Percentiles rank a stretch among this genome's conserved stretches.
These are phyloP conservation scores for Salpingus planirostris DNA, from an alignment of 2,888 invertebrate species.

Conservation along the genomic window DNA sequence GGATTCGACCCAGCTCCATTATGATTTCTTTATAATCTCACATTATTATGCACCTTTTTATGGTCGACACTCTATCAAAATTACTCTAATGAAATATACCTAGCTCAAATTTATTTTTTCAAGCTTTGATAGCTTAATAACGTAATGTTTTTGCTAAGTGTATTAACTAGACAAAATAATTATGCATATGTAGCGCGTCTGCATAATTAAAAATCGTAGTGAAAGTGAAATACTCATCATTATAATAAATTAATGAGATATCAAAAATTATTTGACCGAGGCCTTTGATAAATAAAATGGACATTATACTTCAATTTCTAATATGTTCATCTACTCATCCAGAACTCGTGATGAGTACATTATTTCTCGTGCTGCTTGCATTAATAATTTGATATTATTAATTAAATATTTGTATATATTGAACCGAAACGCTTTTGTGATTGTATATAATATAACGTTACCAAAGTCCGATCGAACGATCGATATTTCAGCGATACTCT, in stretches of 20 bases:
- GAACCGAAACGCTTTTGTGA: conserved; percentile 30
- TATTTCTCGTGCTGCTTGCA: too few species aligned
- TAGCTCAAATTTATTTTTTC: conserved; percentile 1
- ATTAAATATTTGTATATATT: conserved; percentile 34
- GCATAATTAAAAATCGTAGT: too few species aligned
- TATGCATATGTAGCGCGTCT: too few species aligned
- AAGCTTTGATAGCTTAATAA: too few species aligned
- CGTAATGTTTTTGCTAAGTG: background rate
- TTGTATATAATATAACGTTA: conserved; percentile 37
- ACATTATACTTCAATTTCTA: conserved; percentile 13
- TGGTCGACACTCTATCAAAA: conserved; percentile 1
- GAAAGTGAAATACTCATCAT: too few species aligned
- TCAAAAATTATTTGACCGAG: conserved; percentile 7
- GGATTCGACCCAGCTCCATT: conserved; percentile 35
- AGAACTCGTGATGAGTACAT: too few species aligned
- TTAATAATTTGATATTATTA: background rate
- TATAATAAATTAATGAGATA: background rate
- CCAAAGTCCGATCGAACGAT: conserved; percentile 31
- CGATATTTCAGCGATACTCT: conserved; percentile 11
- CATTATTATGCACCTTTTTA: conserved; percentile 1
- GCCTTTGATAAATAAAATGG: conserved; percentile 9
- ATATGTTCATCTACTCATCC: too few species aligned
- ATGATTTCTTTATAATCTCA: conserved; percentile 11
- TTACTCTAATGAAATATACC: background rate
- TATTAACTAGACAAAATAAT: background rate